Evolutionary conservation across 2,888 invertebrate species (phyloP), one percentile per base, ranked within the genome.

Genomic region (Dynastes tityus): DNA sequence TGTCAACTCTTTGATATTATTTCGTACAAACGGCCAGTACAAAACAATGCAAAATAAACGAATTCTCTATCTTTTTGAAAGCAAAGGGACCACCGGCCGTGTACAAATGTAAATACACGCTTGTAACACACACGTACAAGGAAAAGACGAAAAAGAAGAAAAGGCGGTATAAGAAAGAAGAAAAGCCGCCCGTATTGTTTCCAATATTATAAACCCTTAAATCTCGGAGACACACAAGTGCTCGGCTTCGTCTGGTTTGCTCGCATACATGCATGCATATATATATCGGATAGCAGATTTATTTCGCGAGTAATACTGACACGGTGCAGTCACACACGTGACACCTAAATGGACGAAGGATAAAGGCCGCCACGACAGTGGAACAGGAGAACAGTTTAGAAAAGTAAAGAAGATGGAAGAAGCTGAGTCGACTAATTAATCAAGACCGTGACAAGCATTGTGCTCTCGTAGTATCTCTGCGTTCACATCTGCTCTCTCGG

Each of bases 381-480:
- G 73, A 78, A 73, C 73, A 73, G 78, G 65, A 77, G 73, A 78
- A 73, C 63, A 73, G 78, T 65, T 79, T 74, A 79, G 63, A 75
- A 79, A 77, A 74, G 81, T 82, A 82, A 80, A 82, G 81, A 81
- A 80, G 80, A 80, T 81, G 81, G 82, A 81, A 82, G 82, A 81
- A 83, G 81, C 78, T 78, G 79, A 82, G 80, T 81, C 80, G 80
- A 80, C 83, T 84, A 84, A 84, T 84, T 84, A 84, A 84, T 84
- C 84, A 84, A 82, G 80, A 74, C 80, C 82, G 81, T 84, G 84
- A 84, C 84, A 83, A 81, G 83, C 84, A 84, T 84, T 84, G 84
- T 84, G 79, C 80, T 79, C 74, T 73, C 73, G 71, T 51, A 78
- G 82, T 81, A 82, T 83, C 82, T 82, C 77, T 75, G 81, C 78